Percentiles rank a stretch among this genome's conserved stretches.
Evolutionary conservation across 1,140 invertebrate genomes (phyloP).

Genomic region (Contarinia nasturtii): DNA sequence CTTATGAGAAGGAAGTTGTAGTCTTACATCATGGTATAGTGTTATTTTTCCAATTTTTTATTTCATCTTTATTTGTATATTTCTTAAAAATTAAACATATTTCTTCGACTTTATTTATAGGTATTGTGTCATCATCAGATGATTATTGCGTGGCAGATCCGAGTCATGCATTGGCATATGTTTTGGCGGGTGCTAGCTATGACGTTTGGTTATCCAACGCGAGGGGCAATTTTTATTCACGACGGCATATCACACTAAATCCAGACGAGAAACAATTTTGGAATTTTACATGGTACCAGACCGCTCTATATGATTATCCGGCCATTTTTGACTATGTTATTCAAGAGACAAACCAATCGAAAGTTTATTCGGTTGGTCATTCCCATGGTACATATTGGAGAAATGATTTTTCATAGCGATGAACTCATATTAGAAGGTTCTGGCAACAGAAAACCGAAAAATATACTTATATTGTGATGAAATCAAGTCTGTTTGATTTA

Average conservation of each 20-base stretch:
- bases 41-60: no score
- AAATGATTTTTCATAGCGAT: no score
- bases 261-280: constrained; percentile 28
- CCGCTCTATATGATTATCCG: constrained; percentile 46
- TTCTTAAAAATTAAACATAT: no score
- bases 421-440: no score
- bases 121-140: constrained; percentile 27
- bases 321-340: constrained; percentile 44
- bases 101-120: no score
- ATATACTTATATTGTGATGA: no score
- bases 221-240: constrained; percentile 37
- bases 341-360: constrained; percentile 26
- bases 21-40: constrained; percentile 40
- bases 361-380: no score
- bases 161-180: constrained; percentile 45
- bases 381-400: no score
- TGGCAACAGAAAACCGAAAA: no score
- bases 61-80: no score
- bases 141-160: constrained; percentile 30
- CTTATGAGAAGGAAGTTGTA: constrained; percentile 12
- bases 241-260: constrained; percentile 32
- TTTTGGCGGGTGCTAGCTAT: constrained; percentile 47
- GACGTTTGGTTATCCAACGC: constrained; percentile 31
- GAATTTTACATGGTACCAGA: constrained; percentile 46
- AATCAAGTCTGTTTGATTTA: no score